phyloP scores from a whole-genome alignment of 2,888 invertebrate species.

The Rhagophthalmus giganteus region DNA sequence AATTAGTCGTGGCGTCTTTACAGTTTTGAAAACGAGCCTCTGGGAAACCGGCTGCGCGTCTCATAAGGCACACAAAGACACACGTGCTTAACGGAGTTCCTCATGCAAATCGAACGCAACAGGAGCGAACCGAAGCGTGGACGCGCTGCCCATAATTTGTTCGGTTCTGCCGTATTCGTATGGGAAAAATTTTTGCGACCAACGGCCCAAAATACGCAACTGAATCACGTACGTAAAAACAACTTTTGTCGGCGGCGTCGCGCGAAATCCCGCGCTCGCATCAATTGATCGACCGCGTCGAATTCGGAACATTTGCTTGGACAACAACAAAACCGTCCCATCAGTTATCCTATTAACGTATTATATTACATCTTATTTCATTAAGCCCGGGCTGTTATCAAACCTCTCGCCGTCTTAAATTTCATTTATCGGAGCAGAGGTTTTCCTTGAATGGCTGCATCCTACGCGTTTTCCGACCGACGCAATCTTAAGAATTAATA shows the following conservation, averaged over 20 bases:
- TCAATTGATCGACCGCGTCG: background rate
- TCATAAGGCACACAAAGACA: background rate
- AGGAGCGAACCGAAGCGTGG: slow-evolving; percentile 3
- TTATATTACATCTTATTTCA: slow-evolving; percentile 26
- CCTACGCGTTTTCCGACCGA: slow-evolving; percentile 1
- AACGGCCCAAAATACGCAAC: background rate
- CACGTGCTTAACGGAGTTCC: slow-evolving; percentile 3
- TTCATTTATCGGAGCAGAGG: slow-evolving; percentile 7
- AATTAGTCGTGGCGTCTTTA: no score
- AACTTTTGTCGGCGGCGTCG: no score
- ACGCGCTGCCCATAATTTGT: background rate
- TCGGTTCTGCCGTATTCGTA: background rate
- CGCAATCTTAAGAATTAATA: background rate
- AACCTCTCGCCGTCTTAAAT: slow-evolving; percentile 13
- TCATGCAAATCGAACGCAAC: slow-evolving; percentile 14
- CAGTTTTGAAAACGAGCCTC: no score
- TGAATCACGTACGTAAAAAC: background rate
- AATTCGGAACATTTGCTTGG: slow-evolving; percentile 4
- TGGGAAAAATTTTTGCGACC: background rate
- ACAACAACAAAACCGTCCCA: slow-evolving; percentile 14
- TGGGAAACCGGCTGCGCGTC: no score
- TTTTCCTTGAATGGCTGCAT: slow-evolving; percentile 8
- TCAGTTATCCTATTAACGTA: slow-evolving; percentile 16
- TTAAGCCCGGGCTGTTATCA: slow-evolving; percentile 12
- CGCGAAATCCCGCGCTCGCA: no score